Percentiles rank a stretch among this genome's conserved stretches.
phyloP scores from a whole-genome alignment of 2,113 vertebrate genomes.

The Ageneiosus marmoratus region DNA sequence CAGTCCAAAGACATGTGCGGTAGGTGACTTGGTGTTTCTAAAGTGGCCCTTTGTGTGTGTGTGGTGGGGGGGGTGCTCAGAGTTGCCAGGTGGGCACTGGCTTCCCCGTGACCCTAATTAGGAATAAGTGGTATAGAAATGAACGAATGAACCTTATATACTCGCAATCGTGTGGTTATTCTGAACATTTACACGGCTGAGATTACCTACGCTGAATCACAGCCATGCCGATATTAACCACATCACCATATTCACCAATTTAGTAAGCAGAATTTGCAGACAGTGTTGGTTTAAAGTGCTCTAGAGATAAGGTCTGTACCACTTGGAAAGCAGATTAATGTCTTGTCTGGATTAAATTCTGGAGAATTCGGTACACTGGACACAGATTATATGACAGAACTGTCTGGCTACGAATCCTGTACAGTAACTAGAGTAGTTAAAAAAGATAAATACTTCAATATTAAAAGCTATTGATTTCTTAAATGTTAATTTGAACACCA shows the following conservation, averaged over 20 bases:
- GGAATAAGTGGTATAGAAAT: too few relatives aligned
- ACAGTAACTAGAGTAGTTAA: neutral
- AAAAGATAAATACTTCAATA: neutral
- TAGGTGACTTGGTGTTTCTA: too few relatives aligned
- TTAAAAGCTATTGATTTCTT: neutral
- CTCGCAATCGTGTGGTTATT: neutral
- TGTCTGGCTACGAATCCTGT: neutral
- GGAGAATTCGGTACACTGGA: neutral
- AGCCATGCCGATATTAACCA: neutral
- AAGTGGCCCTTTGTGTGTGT: too few relatives aligned
- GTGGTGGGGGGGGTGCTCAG: too few relatives aligned
- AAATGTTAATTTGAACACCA: neutral
- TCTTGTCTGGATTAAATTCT: neutral
- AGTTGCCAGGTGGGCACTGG: too few relatives aligned
- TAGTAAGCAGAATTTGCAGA: neutral
- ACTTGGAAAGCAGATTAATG: neutral
- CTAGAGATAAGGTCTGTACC: neutral
- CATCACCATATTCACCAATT: too few relatives aligned
- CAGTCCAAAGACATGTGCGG: too few relatives aligned
- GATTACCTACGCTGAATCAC: too few relatives aligned
- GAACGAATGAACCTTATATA: too few relatives aligned
- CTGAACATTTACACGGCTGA: neutral
- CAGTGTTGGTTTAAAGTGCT: neutral
- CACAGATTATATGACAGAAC: neutral
- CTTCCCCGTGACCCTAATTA: too few relatives aligned